Base-by-base conservation (phyloP, 2,113 vertebrate genomes). In the Heteronetta atricapilla region DNA sequence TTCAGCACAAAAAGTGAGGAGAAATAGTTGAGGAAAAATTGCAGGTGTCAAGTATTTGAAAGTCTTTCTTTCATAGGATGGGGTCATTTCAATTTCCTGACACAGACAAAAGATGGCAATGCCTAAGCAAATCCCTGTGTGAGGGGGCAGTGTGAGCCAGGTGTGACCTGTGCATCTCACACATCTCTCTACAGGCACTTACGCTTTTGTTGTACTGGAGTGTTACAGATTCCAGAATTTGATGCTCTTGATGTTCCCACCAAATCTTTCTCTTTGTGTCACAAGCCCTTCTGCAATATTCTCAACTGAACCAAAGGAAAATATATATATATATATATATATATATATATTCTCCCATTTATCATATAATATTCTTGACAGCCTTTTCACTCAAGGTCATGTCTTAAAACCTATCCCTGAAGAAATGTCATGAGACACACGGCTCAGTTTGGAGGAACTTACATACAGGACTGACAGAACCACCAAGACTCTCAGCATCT, bases 211-310 rank as follows among this genome's bases (percentile, higher is more conserved):
- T 42, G 72, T 4, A 18, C 17, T 36, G 14, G 40, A 46, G 38
- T n/a, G 13, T 58, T 31, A 23, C 10, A 20, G 17, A 33, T 40
- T 64, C 31, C 36, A n/a, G 21, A 29, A 53, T 48, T 31, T 44
- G 12, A 31, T 29, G 33, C 5, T 58, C 29, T 11, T 26, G 3
- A 34, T 40, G 9, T 34, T 60, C 1, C 0, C n/a, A 33, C 38
- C 77, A 12, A 11, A 36, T 55, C 18, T 28, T 58, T 34, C 44
- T 66, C 26, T 38, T 74, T 8, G 34, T 16, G 44, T 28, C 50
- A 40, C 56, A 70, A 46, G 33, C 38, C 50, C 8, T 62, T 52
- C 12, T 13, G 8, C 55, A 58, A 19, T 38, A 63, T 9, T 44
- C 42, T 58, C 44, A 77, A 46, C 8, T 2, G 5, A 58, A 15